Evolutionary conservation across 23 tunicate species (phyloP), one percentile per base, ranked within the genome.

Genomic region (Aplidium turbinatum): DNA sequence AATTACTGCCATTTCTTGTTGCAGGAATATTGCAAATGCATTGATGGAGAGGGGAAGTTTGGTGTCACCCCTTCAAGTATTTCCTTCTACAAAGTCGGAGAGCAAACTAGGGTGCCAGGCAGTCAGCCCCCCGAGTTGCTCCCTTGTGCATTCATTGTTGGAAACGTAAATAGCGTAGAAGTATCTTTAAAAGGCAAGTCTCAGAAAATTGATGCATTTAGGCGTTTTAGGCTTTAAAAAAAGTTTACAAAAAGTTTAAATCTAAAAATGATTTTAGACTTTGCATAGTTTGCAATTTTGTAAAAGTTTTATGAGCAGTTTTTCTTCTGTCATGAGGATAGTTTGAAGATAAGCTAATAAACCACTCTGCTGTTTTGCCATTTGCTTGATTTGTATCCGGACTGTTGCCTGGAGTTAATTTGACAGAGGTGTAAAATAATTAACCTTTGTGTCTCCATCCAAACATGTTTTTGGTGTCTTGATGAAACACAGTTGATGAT

Each of bases 131-230:
- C 96, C 1, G 84, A 81, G 31, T 67, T 88, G 0, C 76, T 88
- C 4, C 96, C 96, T 27, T 88, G 96, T 62, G 96, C 96, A 20
- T 88, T 72, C 38, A 88, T 88, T 19, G 56, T 88, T 31, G 96
- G 96, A 11, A 72, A 81, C 79, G 96, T 88, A 3, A 63, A 88
- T 75, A 69, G 76, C 26, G 84, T 88, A 11, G 78, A 81, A 30
- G 76, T 88, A 1, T 54, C 80, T 26, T 42, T 88, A 35, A 88
- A 81, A 88, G 96, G 96, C 79, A 6, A 16, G 56, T n/a, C 25
- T 54, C 7, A 32, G 38, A 62, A 38, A 9, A 21, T 54, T 54
- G 16, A 42, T 42, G 11, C 50, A 9, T 42, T 42, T 16, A 9
- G 11, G 16, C 16, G 11, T 42, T 42, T 42, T 16, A 9, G 11